Conservation (phyloP, 2,113 vertebrate species). For the Oreocharis arfaki region DNA sequence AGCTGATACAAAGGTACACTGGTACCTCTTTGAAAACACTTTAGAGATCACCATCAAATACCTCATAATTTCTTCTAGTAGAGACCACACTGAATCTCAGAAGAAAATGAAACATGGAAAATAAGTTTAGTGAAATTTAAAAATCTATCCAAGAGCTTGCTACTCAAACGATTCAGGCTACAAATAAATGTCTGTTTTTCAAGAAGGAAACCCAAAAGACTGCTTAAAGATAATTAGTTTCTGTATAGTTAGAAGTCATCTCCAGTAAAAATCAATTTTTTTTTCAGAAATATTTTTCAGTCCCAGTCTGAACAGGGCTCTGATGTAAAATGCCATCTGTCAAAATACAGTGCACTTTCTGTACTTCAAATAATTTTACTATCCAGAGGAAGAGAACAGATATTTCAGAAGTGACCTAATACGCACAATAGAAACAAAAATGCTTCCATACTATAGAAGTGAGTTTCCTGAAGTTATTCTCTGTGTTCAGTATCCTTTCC, state of each 20-base stretch:
- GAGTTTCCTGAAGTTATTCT: neutral
- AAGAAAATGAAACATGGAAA: neutral
- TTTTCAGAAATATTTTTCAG: neutral
- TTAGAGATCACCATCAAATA: neutral
- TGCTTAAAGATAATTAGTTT: neutral
- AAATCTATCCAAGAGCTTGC: neutral
- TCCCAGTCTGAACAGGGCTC: neutral
- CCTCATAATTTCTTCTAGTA: neutral
- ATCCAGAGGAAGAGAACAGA: neutral
- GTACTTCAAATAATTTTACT: neutral
- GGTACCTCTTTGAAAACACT: neutral
- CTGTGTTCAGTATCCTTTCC: neutral
- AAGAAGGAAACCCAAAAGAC: neutral
- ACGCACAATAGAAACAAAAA: neutral
- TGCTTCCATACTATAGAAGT: neutral
- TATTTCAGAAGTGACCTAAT: neutral
- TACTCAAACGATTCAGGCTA: neutral
- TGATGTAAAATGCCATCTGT: neutral
- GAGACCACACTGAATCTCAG: neutral
- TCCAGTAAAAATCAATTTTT: neutral
- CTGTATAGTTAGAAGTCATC: neutral
- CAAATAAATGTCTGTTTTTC: neutral
- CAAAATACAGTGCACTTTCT: neutral
- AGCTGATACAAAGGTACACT: neutral
- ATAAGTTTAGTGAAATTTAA: neutral